Base-by-base conservation (phyloP, 64 coral and sea anemone species). In the Stichodactyla mertensii region DNA sequence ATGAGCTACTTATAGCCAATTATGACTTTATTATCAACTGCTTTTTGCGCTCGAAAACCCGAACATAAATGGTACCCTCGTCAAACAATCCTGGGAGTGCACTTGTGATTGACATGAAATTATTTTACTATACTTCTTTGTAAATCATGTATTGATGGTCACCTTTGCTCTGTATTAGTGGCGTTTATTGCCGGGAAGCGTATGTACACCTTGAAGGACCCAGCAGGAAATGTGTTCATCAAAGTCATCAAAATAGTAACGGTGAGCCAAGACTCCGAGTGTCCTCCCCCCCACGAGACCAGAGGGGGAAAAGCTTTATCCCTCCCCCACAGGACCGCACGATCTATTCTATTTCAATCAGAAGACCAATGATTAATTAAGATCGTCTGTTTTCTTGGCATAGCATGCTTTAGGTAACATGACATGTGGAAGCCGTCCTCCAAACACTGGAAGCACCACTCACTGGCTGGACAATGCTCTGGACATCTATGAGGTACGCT, bases 401-500 rank as follows among this genome's bases (percentile, higher is more conserved):
- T 19, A 95, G 94, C 90, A 95, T 54, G 94, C 94, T 16, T 7
- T 95, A 1, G 79, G 69, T 14, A 95, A 95, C 84, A 95, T 89
- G 77, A 10, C 69, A 18, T 84, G 7, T 6, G 69, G 84, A 23
- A 81, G 60, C 57, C 69, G 45, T 10, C 93, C 93, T 52, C 62
- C 83, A 28, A 86, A 87, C 7, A 45, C 36, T 45, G 36, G 36
- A 45, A 45, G 36, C 36, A 55, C 74, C 51, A 77, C 80, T 2
- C 94, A 95, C 26, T 95, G 94, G 94, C 64, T 95, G 79, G 87
- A 95, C 70, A 87, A 92, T 22, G 94, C 94, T 5, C 51, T 82
- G 36, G 94, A 92, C 61, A 23, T 88, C 55, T 95, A 95, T 66
- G 90, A 92, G n/a, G 94, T 95, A 92, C 56, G 81, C 54, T 19